A percentile compares a stretch with the other conserved stretches of the same genome.
These are phyloP conservation scores for Nasonia oneida DNA, from an alignment of 2,888 invertebrate genomes.

Conservation along the genomic window DNA sequence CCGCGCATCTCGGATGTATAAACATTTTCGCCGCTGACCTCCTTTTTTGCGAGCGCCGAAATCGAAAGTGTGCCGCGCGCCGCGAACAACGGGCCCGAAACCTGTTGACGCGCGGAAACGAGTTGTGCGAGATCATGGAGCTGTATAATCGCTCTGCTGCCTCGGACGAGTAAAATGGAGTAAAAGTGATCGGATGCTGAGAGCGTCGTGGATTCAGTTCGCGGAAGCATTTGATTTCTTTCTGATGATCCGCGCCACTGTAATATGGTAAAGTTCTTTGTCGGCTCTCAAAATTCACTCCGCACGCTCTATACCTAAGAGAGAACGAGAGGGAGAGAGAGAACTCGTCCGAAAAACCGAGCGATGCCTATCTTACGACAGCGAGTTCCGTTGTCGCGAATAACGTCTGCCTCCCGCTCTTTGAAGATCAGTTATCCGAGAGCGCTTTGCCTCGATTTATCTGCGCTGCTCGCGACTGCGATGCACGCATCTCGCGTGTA, in stretches of 20 bases:
- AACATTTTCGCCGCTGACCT: constrained; percentile 30
- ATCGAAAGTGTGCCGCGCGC: constrained; percentile 60
- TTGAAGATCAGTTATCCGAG: not conserved
- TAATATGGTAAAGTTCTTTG: not conserved
- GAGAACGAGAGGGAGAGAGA: too few species aligned
- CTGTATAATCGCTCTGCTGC: not conserved
- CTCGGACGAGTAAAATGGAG: not conserved
- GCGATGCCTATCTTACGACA: not conserved
- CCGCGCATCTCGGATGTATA: not conserved
- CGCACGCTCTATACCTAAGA: not conserved
- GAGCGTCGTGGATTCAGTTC: not conserved
- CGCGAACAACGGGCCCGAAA: constrained; percentile 10
- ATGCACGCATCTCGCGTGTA: not conserved
- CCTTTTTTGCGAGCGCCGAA: constrained; percentile 53
- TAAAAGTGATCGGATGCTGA: not conserved
- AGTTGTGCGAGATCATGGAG: not conserved
- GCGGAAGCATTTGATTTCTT: not conserved
- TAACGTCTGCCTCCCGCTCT: not conserved
- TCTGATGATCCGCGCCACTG: not conserved
- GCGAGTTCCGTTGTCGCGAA: not conserved
- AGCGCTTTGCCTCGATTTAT: not conserved
- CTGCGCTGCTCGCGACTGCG: not conserved
- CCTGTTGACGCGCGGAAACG: constrained; percentile 13
- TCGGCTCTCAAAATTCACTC: not conserved
- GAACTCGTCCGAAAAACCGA: not conserved